Conservation (phyloP, 2,797 vertebrate species). For the Lacerta bilineata region DNA sequence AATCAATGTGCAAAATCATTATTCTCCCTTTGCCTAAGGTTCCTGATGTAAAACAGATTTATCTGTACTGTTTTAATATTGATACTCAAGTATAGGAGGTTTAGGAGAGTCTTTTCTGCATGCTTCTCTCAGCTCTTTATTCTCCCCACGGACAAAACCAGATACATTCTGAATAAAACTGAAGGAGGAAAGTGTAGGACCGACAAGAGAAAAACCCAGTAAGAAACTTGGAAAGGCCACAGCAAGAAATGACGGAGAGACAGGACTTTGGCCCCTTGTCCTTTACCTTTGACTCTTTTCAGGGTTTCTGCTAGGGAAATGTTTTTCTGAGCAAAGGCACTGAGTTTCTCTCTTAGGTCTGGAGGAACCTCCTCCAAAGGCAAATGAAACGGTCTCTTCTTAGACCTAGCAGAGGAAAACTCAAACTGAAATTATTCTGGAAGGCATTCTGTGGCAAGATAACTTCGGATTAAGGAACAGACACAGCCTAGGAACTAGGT, state of each 20-base stretch:
- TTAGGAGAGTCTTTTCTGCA: neutral
- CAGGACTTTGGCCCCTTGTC: neutral
- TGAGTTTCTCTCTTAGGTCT: constrained; percentile 5
- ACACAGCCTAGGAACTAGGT: neutral
- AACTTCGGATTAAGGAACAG: neutral
- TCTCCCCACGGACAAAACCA: neutral
- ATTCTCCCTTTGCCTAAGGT: too few relatives aligned
- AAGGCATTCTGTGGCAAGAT: neutral
- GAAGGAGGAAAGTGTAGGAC: neutral
- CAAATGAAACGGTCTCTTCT: neutral
- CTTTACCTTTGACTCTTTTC: constrained; percentile 32
- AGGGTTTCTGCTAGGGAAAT: neutral
- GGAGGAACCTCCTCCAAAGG: neutral
- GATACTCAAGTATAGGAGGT: neutral
- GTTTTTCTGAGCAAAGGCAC: neutral
- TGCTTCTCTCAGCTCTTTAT: neutral
- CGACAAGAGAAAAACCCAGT: neutral
- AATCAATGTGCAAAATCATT: too few relatives aligned
- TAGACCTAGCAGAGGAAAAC: constrained; percentile 18
- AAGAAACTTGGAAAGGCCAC: too few relatives aligned
- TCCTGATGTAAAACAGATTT: too few relatives aligned
- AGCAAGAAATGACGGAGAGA: neutral
- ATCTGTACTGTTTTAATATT: neutral
- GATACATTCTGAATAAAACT: neutral
- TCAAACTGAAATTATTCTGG: neutral